Conservation (phyloP, 2,113 vertebrate genomes). For the Corvus cornix region DNA sequence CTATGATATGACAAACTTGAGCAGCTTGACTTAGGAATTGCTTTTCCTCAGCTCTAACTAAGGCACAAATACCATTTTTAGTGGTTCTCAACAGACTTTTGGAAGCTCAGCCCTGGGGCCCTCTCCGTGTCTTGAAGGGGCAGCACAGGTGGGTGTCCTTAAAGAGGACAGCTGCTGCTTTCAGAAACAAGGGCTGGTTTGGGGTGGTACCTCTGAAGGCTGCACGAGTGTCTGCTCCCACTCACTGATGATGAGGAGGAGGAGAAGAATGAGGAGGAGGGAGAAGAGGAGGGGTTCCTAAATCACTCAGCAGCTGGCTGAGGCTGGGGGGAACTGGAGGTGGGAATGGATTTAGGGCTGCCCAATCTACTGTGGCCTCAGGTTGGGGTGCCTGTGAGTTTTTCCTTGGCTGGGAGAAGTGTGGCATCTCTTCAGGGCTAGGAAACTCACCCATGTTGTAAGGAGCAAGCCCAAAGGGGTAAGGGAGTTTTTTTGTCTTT, state of each 20-base stretch:
- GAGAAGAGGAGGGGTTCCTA: neutral
- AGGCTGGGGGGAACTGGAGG: neutral
- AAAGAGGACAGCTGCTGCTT: neutral
- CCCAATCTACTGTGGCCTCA: neutral
- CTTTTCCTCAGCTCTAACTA: neutral
- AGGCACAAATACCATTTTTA: neutral
- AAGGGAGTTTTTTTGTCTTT: accelerated
- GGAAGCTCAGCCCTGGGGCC: neutral
- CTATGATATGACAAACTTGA: neutral
- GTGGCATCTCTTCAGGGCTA: accelerated
- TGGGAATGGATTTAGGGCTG: neutral
- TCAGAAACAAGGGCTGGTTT: neutral
- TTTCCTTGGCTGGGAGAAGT: accelerated
- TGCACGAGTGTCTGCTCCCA: neutral
- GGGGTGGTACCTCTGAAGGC: neutral
- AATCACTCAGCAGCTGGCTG: neutral
- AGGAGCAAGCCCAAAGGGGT: accelerated
- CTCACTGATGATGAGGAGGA: neutral
- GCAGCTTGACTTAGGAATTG: neutral
- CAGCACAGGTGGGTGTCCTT: neutral
- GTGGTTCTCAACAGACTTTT: neutral
- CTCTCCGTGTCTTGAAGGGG: neutral
- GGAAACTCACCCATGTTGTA: accelerated
- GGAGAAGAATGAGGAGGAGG: neutral
- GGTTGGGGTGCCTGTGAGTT: neutral